phyloP scores from a whole-genome alignment of 2,113 vertebrate species.

The Plecturocebus donacophilus region DNA sequence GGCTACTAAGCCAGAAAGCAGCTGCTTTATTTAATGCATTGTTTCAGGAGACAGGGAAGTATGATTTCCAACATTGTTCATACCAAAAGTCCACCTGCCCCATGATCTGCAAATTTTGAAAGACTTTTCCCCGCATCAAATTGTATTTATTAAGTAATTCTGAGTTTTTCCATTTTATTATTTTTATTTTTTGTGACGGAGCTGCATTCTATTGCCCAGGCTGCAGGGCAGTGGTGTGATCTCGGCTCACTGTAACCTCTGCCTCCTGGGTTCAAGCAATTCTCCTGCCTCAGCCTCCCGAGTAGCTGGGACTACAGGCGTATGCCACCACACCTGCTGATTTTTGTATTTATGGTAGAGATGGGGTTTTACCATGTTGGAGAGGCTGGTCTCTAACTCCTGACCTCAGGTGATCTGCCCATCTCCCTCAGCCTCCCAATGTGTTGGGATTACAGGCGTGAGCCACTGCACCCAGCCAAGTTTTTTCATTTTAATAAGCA shows the following conservation, averaged over 20 bases:
- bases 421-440: neutral
- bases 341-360: neutral
- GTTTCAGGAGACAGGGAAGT: constrained; percentile 55
- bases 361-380: neutral
- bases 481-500: constrained; percentile 20
- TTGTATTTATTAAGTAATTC: constrained; percentile 11
- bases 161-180: neutral
- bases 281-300: neutral
- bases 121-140: neutral
- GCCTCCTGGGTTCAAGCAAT: neutral
- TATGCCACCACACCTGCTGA: neutral
- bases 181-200: neutral
- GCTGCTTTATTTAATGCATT: constrained; percentile 21
- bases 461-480: neutral
- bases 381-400: too few relatives aligned
- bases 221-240: neutral
- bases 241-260: neutral
- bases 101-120: neutral
- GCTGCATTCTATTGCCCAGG: neutral
- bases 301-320: neutral
- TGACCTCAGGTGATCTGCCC: too few relatives aligned
- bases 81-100: neutral
- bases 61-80: neutral
- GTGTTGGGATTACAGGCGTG: neutral
- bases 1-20: constrained; percentile 38